Percentiles rank a stretch among this genome's conserved stretches.
Conservation (phyloP, 2,113 vertebrate genomes). For the Struthio camelus region DNA sequence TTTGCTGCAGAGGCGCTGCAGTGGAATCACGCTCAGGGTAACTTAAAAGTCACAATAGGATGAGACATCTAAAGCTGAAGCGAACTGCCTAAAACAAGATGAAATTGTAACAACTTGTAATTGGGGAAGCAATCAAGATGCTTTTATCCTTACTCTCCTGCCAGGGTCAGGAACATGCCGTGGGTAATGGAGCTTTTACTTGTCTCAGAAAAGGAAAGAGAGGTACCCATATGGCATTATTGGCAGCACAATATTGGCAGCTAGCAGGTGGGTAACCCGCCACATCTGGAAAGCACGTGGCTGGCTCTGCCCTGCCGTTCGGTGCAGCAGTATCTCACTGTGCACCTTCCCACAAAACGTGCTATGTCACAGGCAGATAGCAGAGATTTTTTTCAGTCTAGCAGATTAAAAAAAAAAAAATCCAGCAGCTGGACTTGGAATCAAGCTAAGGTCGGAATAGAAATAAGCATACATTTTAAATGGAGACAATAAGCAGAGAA, state of each 20-base stretch:
- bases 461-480: not conserved
- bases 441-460: not conserved
- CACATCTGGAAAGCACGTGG: not conserved
- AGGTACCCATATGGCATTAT: not conserved
- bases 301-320: not conserved
- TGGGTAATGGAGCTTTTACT: not conserved
- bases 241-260: not conserved
- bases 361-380: rapidly evolving
- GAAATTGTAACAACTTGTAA: not conserved
- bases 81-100: not conserved
- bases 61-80: not conserved
- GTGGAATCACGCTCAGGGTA: not conserved
- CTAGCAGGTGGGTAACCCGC: too few relatives aligned
- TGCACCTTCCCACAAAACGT: not conserved
- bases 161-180: not conserved
- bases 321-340: not conserved
- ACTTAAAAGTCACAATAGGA: not conserved
- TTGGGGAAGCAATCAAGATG: not conserved
- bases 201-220: not conserved
- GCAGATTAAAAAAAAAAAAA: not conserved
- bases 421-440: not conserved
- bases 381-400: not conserved
- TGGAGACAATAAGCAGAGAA: not conserved
- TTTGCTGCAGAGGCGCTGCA: not conserved
- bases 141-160: not conserved